A percentile compares a stretch with the other conserved stretches of the same genome.
Evolutionary conservation across 2,113 vertebrate species (phyloP).

Genomic region (Phyllostomus discolor): DNA sequence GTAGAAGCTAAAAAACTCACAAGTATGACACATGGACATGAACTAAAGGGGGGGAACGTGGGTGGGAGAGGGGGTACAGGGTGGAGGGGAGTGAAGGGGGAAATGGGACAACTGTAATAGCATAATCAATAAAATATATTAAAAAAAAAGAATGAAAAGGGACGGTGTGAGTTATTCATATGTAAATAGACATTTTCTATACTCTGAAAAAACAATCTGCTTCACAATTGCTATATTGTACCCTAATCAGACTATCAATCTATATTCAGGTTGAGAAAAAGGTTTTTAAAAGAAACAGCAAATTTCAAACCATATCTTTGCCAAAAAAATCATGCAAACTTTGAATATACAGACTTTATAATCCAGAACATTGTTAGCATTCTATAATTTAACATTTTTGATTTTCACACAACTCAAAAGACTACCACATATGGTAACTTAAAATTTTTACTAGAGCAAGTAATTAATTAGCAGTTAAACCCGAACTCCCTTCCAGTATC

Average conservation of each 20-base stretch:
- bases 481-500: neutral
- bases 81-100: no score
- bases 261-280: neutral
- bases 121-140: no score
- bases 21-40: no score
- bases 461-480: neutral
- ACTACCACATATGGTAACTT: neutral
- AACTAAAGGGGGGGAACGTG: no score
- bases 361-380: neutral
- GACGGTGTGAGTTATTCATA: neutral
- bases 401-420: neutral
- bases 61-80: no score
- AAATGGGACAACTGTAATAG: no score
- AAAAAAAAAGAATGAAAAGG: no score
- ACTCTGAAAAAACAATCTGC: neutral
- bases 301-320: neutral
- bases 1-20: no score
- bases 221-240: neutral
- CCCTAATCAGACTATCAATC: slow-evolving; percentile 3
- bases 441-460: neutral
- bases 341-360: neutral
- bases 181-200: neutral
- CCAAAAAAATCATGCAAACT: neutral
- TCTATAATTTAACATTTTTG: neutral
- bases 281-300: neutral